These are phyloP conservation scores for Paragorgia papillata DNA, from an alignment of 92 coral and sea anemone species.

Conservation along the genomic window DNA sequence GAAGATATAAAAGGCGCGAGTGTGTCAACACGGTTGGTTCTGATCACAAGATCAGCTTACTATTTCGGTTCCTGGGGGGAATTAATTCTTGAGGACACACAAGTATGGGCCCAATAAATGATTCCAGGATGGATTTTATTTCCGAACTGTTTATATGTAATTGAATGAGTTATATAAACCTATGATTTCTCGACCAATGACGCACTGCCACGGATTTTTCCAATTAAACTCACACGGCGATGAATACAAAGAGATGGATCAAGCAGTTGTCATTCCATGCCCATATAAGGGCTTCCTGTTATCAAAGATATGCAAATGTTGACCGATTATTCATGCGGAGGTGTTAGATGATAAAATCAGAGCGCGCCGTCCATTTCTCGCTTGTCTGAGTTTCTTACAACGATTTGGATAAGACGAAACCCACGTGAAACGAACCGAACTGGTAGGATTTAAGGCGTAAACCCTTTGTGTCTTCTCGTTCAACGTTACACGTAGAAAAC, in stretches of 20 bases:
- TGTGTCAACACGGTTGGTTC: too few species aligned
- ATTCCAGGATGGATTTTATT: too few species aligned
- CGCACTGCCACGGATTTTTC: neutral
- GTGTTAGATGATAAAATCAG: neutral
- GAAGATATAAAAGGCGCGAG: too few species aligned
- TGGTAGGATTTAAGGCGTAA: neutral
- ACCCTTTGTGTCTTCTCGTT: conserved; percentile 27
- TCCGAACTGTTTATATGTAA: too few species aligned
- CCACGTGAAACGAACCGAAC: neutral
- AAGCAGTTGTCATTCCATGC: conserved; percentile 5
- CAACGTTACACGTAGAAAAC: neutral
- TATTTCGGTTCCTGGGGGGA: too few species aligned
- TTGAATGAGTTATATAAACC: too few species aligned
- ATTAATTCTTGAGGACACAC: too few species aligned
- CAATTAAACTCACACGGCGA: neutral
- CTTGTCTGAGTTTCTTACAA: conserved; percentile 4
- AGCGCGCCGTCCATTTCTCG: conserved; percentile 11
- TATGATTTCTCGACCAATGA: neutral
- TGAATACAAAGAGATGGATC: neutral
- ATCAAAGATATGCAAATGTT: conserved; percentile 34
- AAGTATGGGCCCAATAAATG: too few species aligned
- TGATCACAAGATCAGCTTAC: too few species aligned
- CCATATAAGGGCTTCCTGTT: conserved; percentile 35
- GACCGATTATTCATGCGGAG: conserved; percentile 10
- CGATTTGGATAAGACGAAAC: neutral